Base-by-base conservation (phyloP, 2,888 invertebrate species). In the Lochmaea capreae region DNA sequence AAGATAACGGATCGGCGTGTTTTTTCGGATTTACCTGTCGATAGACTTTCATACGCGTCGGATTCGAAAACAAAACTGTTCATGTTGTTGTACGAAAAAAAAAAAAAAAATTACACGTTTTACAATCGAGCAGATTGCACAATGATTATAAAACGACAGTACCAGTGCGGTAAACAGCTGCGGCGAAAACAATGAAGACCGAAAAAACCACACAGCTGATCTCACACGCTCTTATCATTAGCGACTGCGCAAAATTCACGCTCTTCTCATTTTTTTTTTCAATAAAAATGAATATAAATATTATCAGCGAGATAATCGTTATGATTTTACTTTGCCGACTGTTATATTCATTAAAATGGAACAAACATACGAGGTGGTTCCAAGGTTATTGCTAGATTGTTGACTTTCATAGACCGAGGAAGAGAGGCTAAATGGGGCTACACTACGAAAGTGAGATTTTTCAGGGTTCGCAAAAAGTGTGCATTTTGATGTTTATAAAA, bases 371-470 rank as follows among this genome's bases (percentile, higher is more conserved):
- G 73, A 75, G 71, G 75, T 75, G 71, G 67, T 46, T 61, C 74
- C 80, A 80, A 80, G 80, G 80, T 77, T 73, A 65, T 54, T 71
- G 77, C 61, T 77, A 75, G 79, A 80, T 76, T 79, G 80, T 79
- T 77, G 73, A 61, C 66, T 33, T 33, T 33, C 26, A 33, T 33
- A 33, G 26, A 33, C 26, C 3, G 26, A 33, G 26, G 26, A 33
- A 33, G 26, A 33, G 26, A 33, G 26, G 26, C 26, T 33, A 33
- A 33, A 33, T 22, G 22, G 22, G 22, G 22, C 12, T n/a, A n/a
- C n/a, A n/a, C n/a, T n/a, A n/a, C n/a, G n/a, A n/a, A n/a, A n/a
- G n/a, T n/a, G n/a, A n/a, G n/a, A n/a, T n/a, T n/a, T n/a, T n/a
- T n/a, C n/a, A n/a, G n/a, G n/a, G n/a, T n/a, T n/a, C n/a, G n/a